phyloP scores from a whole-genome alignment of 2,888 invertebrate genomes.

The Cyclophora albipunctata region DNA sequence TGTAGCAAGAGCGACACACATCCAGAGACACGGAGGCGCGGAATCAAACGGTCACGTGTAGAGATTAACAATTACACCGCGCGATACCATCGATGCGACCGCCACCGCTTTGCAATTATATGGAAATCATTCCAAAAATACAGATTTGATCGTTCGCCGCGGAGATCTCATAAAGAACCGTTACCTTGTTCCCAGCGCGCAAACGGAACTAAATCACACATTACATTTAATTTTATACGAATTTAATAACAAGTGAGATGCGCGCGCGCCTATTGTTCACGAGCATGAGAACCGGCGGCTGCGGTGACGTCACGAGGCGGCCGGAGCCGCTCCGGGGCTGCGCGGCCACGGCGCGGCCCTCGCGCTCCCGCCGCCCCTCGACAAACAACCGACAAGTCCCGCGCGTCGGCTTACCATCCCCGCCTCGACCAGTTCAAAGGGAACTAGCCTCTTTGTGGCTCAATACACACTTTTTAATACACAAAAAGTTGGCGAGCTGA shows the following conservation, averaged over 20 bases:
- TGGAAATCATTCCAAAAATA: slow-evolving; percentile 36
- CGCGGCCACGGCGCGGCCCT: slow-evolving; percentile 27
- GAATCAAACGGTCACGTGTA: slow-evolving; percentile 22
- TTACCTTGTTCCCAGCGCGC: slow-evolving; percentile 63
- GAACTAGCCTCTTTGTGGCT: too few relatives aligned
- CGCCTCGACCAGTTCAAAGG: too few relatives aligned
- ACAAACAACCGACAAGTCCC: slow-evolving; percentile 39
- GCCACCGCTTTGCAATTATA: slow-evolving; percentile 31
- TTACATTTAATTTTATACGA: slow-evolving; percentile 74
- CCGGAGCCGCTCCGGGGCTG: slow-evolving; percentile 56
- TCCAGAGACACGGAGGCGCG: slow-evolving; percentile 7
- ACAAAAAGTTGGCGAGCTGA: slow-evolving; percentile 55
- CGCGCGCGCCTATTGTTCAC: slow-evolving; percentile 55
- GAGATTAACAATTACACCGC: slow-evolving; percentile 24
- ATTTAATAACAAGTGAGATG: slow-evolving; percentile 73
- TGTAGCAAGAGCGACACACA: too few relatives aligned
- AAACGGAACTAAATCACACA: slow-evolving; percentile 72
- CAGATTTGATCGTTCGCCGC: slow-evolving; percentile 32
- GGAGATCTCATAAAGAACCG: slow-evolving; percentile 49
- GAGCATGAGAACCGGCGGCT: slow-evolving; percentile 63
- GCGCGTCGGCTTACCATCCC: too few relatives aligned
- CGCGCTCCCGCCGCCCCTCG: slow-evolving; percentile 29
- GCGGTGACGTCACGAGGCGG: slow-evolving; percentile 66
- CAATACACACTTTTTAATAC: slow-evolving; percentile 41
- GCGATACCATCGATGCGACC: slow-evolving; percentile 35